Base-by-base conservation (phyloP, 2,888 invertebrate species). In the Omphaloscelis lunosa region DNA sequence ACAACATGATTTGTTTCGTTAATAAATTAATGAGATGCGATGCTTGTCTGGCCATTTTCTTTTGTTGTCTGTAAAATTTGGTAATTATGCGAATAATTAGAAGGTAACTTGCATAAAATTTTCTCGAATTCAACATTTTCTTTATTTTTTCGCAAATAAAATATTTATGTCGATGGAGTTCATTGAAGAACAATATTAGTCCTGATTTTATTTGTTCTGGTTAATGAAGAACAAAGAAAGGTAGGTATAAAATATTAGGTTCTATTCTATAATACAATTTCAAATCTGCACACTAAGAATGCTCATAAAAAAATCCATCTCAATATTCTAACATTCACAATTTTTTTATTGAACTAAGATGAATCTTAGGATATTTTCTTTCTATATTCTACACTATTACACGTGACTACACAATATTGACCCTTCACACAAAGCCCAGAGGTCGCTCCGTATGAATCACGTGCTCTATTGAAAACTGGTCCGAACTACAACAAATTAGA, bases 401-500 rank as follows among this genome's bases (percentile, higher is more conserved):
- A 1, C n/a, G n/a, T n/a, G n/a, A n/a, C n/a, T 34, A 41, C n/a
- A 48, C 4, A 23, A 61, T 41, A 66, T 61, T 70, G 80, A 69
- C 61, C 69, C 79, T 79, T 69, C 9, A 65, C 59, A 61, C 68
- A 45, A 68, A n/a, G 48, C 62, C 23, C 20, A 72, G 65, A 72
- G 71, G 65, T 65, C 71, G n/a, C 3, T 1, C n/a, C 15, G 23
- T 72, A 59, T 78, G 71, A 82, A 74, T 78, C 51, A 48, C 68
- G 12, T 9, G 29, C 45, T 83, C 86, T 75, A 65, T 79, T 70
- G 41, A 56, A 67, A 87, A 83, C 88, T 87, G 75, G 86, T 87
- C 51, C 12, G 15, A 87, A 86, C 86, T 74, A 75, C 77, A 48
- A 78, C 79, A 58, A 66, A 80, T 83, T 83, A 73, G 53, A 68